These are phyloP conservation scores for Peromyscus leucopus DNA, from an alignment of 2,113 vertebrate species.

Conservation along the genomic window DNA sequence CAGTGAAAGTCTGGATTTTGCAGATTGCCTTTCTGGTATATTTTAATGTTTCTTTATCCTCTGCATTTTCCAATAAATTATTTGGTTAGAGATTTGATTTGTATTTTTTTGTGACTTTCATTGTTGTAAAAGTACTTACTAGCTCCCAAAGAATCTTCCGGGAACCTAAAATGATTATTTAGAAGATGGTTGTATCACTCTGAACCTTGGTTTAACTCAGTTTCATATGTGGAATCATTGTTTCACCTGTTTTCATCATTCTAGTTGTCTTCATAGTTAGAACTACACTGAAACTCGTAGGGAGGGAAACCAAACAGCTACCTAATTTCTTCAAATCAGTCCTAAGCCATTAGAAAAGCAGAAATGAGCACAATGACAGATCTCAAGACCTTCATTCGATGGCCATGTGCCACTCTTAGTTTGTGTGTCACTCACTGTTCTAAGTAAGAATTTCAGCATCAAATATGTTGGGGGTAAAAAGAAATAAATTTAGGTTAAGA, in stretches of 20 bases:
- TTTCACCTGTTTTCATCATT: not conserved
- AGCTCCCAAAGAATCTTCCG: not conserved
- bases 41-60: not conserved
- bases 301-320: conserved; percentile 37
- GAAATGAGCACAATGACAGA: not conserved
- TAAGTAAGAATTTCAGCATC: not conserved
- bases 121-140: not conserved
- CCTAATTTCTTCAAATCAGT: conserved; percentile 33
- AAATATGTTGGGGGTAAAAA: not conserved
- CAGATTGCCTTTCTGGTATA: not conserved
- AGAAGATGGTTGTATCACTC: not conserved
- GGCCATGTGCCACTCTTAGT: not conserved
- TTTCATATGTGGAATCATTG: not conserved
- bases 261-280: too few species aligned
- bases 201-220: not conserved
- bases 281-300: too few species aligned
- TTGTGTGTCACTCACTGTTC: not conserved
- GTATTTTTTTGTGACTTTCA: not conserved
- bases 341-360: not conserved
- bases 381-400: not conserved
- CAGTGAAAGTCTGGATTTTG: not conserved
- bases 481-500: conserved; percentile 46
- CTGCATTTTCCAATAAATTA: not conserved
- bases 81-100: conserved; percentile 25
- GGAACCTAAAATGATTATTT: not conserved